Evolutionary conservation across 2,113 vertebrate species (phyloP).

Genomic region (Anoura caudifer): DNA sequence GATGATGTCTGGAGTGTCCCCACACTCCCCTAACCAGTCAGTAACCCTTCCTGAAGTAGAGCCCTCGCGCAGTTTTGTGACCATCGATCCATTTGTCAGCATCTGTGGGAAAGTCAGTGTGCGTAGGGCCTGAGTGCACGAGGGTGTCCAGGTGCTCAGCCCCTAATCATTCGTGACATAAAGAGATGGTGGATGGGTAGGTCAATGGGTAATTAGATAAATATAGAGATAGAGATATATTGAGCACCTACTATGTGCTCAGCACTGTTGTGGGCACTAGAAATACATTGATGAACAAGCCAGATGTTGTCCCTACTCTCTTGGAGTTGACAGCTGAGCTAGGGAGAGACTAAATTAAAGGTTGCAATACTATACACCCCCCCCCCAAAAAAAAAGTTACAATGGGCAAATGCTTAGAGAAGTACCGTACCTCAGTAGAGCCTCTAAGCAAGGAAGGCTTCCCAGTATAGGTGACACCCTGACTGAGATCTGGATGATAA

Average conservation of each 20-base stretch:
- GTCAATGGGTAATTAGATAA: not conserved
- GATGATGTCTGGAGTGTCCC: not conserved
- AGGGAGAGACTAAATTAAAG: not conserved
- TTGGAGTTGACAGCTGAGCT: not conserved
- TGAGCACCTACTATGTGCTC: not conserved
- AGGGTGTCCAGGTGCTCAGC: not conserved
- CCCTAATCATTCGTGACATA: not conserved
- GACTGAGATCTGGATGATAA: not conserved
- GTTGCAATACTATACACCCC: not conserved
- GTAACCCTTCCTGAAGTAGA: not conserved
- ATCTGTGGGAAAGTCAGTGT: not conserved
- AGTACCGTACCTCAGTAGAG: too few species aligned
- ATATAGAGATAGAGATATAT: not conserved
- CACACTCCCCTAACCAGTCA: rapidly evolving
- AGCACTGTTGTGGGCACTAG: not conserved
- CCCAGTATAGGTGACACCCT: rapidly evolving
- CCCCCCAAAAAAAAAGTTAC: not conserved
- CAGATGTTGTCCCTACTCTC: not conserved
- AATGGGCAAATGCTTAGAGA: too few species aligned
- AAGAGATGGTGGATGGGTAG: too few species aligned
- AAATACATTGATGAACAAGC: not conserved
- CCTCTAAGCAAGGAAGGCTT: not conserved
- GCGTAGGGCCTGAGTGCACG: not conserved
- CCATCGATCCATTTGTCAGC: not conserved
- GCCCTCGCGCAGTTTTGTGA: not conserved